Evolutionary conservation across 2,113 vertebrate genomes (phyloP).

Genomic region (Vulpes lagopus): DNA sequence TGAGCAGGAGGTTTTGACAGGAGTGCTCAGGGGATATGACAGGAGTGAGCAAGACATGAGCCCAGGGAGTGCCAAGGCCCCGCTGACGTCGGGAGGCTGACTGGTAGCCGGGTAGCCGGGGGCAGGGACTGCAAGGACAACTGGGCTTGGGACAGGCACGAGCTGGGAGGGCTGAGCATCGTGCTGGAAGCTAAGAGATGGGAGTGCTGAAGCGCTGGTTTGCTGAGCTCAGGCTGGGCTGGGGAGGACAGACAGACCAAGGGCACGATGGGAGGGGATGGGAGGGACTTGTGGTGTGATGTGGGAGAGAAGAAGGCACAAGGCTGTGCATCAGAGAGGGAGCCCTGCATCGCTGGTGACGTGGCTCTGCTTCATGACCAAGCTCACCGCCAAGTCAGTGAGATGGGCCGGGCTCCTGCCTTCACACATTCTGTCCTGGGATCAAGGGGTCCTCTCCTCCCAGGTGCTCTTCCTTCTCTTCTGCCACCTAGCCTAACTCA

Average conservation of each 20-base stretch:
- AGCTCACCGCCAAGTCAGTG: too few species aligned
- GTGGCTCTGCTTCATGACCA: neutral
- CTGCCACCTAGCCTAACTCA: neutral
- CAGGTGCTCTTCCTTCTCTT: neutral
- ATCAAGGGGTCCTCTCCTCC: neutral
- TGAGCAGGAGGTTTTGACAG: neutral
- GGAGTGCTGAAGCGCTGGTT: neutral
- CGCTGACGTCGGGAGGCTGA: neutral
- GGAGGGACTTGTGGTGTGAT: too few species aligned
- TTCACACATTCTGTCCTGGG: neutral
- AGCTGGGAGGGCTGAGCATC: neutral
- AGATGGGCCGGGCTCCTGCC: neutral
- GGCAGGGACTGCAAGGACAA: neutral
- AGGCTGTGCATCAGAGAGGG: fast-evolving
- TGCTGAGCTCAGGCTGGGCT: neutral
- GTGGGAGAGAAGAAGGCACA: neutral
- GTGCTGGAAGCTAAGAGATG: neutral
- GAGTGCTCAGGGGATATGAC: fast-evolving
- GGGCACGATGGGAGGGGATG: fast-evolving
- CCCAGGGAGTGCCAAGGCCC: neutral
- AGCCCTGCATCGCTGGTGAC: neutral
- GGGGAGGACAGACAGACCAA: neutral
- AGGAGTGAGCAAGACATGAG: neutral
- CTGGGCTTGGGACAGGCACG: neutral
- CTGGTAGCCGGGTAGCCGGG: too few species aligned